Percentiles rank a stretch among this genome's conserved stretches.
Evolutionary conservation across 2,888 invertebrate genomes (phyloP).

Genomic region (Laspeyria flexula): DNA sequence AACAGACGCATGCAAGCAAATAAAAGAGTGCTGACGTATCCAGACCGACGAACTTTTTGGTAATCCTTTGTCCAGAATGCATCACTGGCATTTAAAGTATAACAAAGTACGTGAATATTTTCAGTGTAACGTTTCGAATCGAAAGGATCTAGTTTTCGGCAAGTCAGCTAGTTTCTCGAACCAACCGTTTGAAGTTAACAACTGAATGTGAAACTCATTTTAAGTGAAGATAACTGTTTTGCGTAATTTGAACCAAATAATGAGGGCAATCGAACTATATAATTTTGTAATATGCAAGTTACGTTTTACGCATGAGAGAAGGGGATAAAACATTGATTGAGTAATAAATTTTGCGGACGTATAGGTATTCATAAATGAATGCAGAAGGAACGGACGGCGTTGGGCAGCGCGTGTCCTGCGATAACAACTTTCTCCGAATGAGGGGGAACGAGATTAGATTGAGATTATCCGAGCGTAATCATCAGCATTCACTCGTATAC

Average conservation of each 20-base stretch:
- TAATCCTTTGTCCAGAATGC: constrained; percentile 20
- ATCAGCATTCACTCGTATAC: constrained; percentile 70
- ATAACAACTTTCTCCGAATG: constrained; percentile 72
- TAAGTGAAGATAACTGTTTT: constrained; percentile 33
- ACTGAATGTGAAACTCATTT: constrained; percentile 25
- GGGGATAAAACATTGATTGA: constrained; percentile 25
- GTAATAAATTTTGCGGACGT: constrained; percentile 41
- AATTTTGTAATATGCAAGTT: constrained; percentile 13
- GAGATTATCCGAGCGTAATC: constrained; percentile 74
- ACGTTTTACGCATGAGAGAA: constrained; percentile 7
- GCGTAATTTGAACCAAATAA: constrained; percentile 28
- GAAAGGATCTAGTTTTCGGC: constrained; percentile 24
- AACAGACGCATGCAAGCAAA: constrained; percentile 13
- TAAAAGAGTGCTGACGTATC: constrained; percentile 10
- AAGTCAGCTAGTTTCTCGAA: constrained; percentile 17
- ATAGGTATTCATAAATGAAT: constrained; percentile 38
- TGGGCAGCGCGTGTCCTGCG: constrained; percentile 40
- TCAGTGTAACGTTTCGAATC: constrained; percentile 13
- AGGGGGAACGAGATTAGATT: constrained; percentile 68
- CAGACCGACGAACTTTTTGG: constrained; percentile 6
- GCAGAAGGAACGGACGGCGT: constrained; percentile 30
- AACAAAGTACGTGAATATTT: constrained; percentile 6
- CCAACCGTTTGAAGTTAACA: constrained; percentile 30
- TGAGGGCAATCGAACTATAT: constrained; percentile 26
- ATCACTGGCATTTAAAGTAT: no score